Evolutionary conservation across 23 tunicate genomes (phyloP).

Genomic region (Aplidium turbinatum): DNA sequence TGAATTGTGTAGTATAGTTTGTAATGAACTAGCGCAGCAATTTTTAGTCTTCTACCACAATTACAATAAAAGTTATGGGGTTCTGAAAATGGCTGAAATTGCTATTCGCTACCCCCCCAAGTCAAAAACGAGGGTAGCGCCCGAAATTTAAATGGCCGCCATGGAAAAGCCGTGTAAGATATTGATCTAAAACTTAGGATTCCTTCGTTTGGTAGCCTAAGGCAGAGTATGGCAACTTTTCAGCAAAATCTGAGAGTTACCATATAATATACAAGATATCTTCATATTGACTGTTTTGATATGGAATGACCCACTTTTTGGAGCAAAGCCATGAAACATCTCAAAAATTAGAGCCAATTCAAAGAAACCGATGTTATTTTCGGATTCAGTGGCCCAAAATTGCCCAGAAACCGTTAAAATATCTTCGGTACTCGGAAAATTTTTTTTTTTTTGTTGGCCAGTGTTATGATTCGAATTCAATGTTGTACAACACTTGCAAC

Average conservation of each 20-base stretch:
- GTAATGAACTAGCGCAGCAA: not conserved
- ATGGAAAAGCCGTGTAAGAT: not conserved
- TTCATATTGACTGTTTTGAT: not conserved
- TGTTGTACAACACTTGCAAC: too few species aligned
- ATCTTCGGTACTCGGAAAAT: too few species aligned
- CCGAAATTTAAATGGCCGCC: constrained; percentile 1
- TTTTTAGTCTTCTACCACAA: not conserved
- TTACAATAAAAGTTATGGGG: not conserved
- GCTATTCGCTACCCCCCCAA: not conserved
- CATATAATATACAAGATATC: not conserved
- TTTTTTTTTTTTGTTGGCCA: too few species aligned
- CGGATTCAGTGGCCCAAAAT: too few species aligned
- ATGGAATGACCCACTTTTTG: constrained; percentile 8
- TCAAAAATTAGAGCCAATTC: too few species aligned
- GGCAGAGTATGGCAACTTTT: not conserved
- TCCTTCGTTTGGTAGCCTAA: constrained; percentile 2
- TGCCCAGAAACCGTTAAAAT: too few species aligned
- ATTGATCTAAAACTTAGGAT: not conserved
- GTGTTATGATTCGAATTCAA: too few species aligned
- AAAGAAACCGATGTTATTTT: too few species aligned
- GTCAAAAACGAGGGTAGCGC: not conserved
- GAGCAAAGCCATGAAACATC: too few species aligned
- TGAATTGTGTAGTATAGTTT: too few species aligned
- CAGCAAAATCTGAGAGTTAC: constrained; percentile 3
- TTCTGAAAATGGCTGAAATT: not conserved